Evolutionary conservation across 2,888 invertebrate species (phyloP), one percentile per base, ranked within the genome.

Genomic region (Elysia crispata): DNA sequence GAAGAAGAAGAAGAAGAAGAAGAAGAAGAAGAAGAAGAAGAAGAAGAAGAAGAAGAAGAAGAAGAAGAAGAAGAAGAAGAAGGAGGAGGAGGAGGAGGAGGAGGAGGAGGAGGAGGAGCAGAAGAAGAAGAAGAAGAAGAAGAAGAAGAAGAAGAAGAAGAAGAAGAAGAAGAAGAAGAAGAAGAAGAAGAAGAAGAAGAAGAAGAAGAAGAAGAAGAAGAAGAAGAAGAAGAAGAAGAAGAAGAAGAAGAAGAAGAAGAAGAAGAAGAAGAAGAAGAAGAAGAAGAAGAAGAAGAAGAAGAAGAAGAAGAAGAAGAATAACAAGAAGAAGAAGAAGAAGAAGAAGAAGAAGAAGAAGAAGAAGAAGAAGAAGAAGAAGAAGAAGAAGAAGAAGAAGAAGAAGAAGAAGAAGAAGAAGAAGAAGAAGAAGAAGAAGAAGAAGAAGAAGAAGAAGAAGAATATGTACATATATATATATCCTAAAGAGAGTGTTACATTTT

Each of bases 61-160:
- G 76, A 76, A 20, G 67, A 54, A 49, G 49, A 76, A 54, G 50
- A 18, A 76, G 67, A 76, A 30, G 50, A 67, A 67, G 50, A 76
- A 54, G 67, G 76, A 67, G 67, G 50, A 54, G 50, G 67, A 66
- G 13, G 49, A 25, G 25, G 13, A 23, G 70, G 25, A 49, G 49
- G 31, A n/a, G 70, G n/a, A n/a, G n/a, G n/a, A n/a, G n/a, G n/a
- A n/a, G n/a, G n/a, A n/a, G n/a, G n/a, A n/a, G n/a, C n/a, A n/a
- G n/a, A n/a, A n/a, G n/a, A n/a, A n/a, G n/a, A n/a, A n/a, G n/a
- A n/a, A n/a, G n/a, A n/a, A n/a, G 20, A 49, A n/a, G 70, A 15
- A 49, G 41, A 49, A 31, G 23, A 41, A 49, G 73, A 25, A 15
- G 73, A 41, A 25, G 49, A 50, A 20, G 25, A 73, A 49, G 73